Base-by-base conservation (phyloP, 2,888 invertebrate species). In the Yponomeuta plumbellus region DNA sequence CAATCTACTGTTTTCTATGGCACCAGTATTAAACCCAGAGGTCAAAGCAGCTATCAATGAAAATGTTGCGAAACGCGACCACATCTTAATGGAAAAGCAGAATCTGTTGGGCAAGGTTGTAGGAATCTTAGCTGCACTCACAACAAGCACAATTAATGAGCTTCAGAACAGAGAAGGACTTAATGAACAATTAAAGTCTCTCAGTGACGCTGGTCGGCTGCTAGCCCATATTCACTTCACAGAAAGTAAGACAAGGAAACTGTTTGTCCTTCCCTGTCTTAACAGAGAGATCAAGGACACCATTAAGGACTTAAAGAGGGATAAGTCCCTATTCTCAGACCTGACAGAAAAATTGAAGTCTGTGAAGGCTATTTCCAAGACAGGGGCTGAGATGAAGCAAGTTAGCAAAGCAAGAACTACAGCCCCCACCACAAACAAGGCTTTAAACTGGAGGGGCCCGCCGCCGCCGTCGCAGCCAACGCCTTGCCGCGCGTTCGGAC, bases 361-460 rank as follows among this genome's bases (percentile, higher is more conserved):
- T n/a, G n/a, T n/a, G n/a, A n/a, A n/a, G n/a, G 62, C 39, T 3
- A 39, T 62, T n/a, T 39, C 34, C 17, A 62, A 39, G 21, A 62
- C 39, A 34, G 39, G 62, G 11, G 20, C 34, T 13, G 34, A 62
- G 34, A 39, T 62, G 17, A 26, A 39, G 39, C 13, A 17, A 26
- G 34, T 13, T 11, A 62, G 34, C 21, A 26, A 34, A n/a, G n/a
- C 34, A 11, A 62, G 11, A 20, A 39, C 6, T 11, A 5, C 39
- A 39, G 62, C 39, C 17, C 17, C 17, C 11, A 13, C n/a, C 39
- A 34, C 34, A 4, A 62, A 10, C 62, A 62, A 17, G 61, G 34
- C 62, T 39, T 62, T 23, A 59, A 59, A 59, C 59, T 59, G 59
- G 21, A 59, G 59, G 23, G 59, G 59, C 59, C 59, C 59, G 59